A percentile compares a stretch with the other conserved stretches of the same genome.
phyloP scores from a whole-genome alignment of 2,797 vertebrate species.

The Scleropages formosus region DNA sequence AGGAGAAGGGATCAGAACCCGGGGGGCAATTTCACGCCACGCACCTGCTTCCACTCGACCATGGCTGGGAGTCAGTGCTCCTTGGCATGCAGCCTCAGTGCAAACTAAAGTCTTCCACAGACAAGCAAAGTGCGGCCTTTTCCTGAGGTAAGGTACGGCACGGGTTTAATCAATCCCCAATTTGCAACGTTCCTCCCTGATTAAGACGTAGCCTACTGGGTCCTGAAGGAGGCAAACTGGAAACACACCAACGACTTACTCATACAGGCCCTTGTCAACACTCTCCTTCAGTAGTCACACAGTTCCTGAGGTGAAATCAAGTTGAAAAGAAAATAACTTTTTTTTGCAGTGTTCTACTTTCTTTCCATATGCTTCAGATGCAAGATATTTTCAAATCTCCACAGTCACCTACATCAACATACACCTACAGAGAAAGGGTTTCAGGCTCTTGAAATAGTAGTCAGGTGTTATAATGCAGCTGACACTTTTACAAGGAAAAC shows the following conservation, averaged over 20 bases:
- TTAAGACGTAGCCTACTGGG: constrained; percentile 35
- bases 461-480: constrained; percentile 32
- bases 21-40: constrained; percentile 28
- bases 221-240: constrained; percentile 33
- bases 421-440: too few relatives aligned
- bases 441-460: too few relatives aligned
- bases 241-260: constrained; percentile 21
- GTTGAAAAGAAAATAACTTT: constrained; percentile 26
- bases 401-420: too few relatives aligned
- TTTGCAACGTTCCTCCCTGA: constrained; percentile 40
- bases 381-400: too few relatives aligned
- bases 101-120: constrained; percentile 6
- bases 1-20: too few relatives aligned
- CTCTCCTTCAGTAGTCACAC: constrained; percentile 25
- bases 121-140: not conserved
- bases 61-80: constrained; percentile 32
- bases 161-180: constrained; percentile 35
- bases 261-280: constrained; percentile 31
- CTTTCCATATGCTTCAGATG: too few relatives aligned
- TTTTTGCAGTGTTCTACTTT: constrained; percentile 25
- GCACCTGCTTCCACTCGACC: constrained; percentile 32
- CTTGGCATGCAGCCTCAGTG: not conserved
- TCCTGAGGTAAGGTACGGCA: not conserved
- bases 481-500: constrained; percentile 44
- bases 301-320: too few relatives aligned